Base-by-base conservation (phyloP, 2,113 vertebrate species). In the Poeciliopsis occidentalis region DNA sequence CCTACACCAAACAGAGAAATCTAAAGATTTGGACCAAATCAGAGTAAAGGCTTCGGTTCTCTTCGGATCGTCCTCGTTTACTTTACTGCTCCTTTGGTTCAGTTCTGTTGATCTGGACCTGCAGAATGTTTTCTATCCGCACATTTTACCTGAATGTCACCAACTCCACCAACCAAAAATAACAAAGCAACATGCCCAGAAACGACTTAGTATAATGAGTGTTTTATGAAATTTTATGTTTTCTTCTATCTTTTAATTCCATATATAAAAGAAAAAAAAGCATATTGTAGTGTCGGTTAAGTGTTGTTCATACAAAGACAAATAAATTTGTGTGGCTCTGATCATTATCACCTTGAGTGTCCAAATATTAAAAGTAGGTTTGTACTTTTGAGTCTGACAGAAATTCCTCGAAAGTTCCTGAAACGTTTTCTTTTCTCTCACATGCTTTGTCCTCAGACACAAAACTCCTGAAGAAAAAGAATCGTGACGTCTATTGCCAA, bases 401-500 rank as follows among this genome's bases (percentile, higher is more conserved):
- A 31, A 57, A 84, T 87, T 84, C 68, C 71, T 80, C 69, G 88
- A 47, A 81, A 76, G 83, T 77, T 78, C 80, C 87, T 79, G 68
- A 63, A 79, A 87, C 89, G 88, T 89, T 87, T 79, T 84, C 89
- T 89, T 90, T 90, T 90, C 85, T 87, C 66, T 84, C 74, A 82
- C 78, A 64, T 54, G 64, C 83, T 89, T 93, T 94, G 91, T 93
- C 83, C 84, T 1, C 27, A 72, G 68, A 90, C 84, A 88, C 88
- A 94, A 89, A 91, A 87, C 67, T 10, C 11, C 41, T 63, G 29
- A 26, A 78, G 75, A 94, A 91, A 94, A 92, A 89, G 87, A 89
- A 80, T 74, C 0, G 77, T 91, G 89, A 92, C 87, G 87, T 90
- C 82, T 63, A 67, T 77, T 80, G 75, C 73, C 82, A 62, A 88